phyloP scores from a whole-genome alignment of 2,888 invertebrate genomes.

The Nowickia ferox region DNA sequence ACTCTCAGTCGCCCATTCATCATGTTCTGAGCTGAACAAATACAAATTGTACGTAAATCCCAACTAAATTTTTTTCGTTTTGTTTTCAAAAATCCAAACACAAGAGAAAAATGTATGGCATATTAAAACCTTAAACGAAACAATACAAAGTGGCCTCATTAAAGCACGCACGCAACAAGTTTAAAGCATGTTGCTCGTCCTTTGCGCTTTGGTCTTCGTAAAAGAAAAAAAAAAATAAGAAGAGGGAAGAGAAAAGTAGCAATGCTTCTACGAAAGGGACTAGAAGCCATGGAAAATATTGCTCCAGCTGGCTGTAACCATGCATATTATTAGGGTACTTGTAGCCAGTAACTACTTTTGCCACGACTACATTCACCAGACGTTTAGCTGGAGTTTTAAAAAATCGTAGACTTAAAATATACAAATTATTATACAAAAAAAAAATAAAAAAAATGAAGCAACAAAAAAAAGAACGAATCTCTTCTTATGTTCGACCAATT shows the following conservation, averaged over 20 bases:
- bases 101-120: conserved; percentile 48
- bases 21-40: neutral
- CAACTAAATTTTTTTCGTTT: conserved; percentile 15
- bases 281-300: conserved; percentile 57
- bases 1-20: neutral
- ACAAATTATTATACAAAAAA: conserved; percentile 38
- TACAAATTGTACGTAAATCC: conserved; percentile 63
- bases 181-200: conserved; percentile 49
- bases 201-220: conserved; percentile 61
- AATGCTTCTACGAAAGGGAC: conserved; percentile 10
- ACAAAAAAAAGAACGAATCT: conserved; percentile 36
- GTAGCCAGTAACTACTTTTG: conserved; percentile 47
- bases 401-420: conserved; percentile 34
- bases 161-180: conserved; percentile 71
- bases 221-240: conserved; percentile 19
- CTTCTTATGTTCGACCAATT: conserved; percentile 67
- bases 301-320: conserved; percentile 66
- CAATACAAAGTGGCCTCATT: conserved; percentile 72
- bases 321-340: conserved; percentile 71
- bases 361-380: conserved; percentile 23
- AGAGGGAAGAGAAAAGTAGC: neutral
- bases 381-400: conserved; percentile 13
- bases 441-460: conserved; percentile 25
- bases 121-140: conserved; percentile 64
- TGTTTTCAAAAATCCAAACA: conserved; percentile 12